Evolutionary conservation across 2,113 vertebrate genomes (phyloP), one percentile per base, ranked within the genome.

Genomic region (Sarotherodon lohbergeri): DNA sequence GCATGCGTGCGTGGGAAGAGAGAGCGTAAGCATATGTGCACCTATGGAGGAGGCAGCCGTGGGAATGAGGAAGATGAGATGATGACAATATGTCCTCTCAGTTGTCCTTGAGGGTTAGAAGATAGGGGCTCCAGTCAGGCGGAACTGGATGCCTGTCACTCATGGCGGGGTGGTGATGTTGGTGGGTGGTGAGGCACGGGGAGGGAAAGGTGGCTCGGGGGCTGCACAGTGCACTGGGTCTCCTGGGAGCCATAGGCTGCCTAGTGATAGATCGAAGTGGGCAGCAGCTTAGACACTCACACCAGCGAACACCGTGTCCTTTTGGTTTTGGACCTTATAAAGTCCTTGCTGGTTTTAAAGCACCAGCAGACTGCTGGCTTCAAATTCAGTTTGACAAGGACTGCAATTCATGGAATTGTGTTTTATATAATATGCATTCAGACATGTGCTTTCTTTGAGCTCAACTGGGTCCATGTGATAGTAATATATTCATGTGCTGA

Each of bases 61-160:
- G 89, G 89, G 89, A 92, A 90, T 85, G 86, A 41, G 87, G 79
- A 90, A 85, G 90, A 93, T 94, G 93, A 93, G 94, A 86, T 95
- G 94, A 96, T 94, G 94, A 95, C 93, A 95, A 92, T 95, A 89
- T 94, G 95, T 95, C 94, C 94, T 94, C 90, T 91, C 87, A 79
- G 89, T 92, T 89, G 94, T 95, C 93, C 95, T 96, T 95, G 91
- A 94, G 95, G 94, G 93, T 82, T 83, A 29, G 36, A 87, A 95
- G 93, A 95, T 93, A 92, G 92, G 91, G 86, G 88, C 87, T 89
- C 88, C 94, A 94, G 93, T 93, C 94, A 93, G 92, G 95, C 86
- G 86, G 93, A 96, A 96, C 96, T 86, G 46, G 94, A 97, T 80
- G 94, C 91, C 95, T 96, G 96, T 96, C 96, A 96, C 92, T 97